These are phyloP conservation scores for Pyrrhosoma nymphula DNA, from an alignment of 2,888 invertebrate genomes.

Conservation along the genomic window DNA sequence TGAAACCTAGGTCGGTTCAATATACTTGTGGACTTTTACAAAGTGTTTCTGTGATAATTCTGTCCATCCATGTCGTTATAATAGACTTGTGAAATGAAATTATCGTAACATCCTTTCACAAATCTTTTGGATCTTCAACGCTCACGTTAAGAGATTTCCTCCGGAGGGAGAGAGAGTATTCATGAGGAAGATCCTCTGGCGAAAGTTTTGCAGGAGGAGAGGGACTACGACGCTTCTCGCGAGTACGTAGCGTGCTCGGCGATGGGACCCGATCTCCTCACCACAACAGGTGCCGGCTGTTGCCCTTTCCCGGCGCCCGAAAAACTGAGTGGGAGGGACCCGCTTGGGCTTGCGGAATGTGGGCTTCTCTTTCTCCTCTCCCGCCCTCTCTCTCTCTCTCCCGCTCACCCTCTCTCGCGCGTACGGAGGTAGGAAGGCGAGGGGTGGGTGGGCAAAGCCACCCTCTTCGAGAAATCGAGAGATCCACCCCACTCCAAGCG, in stretches of 20 bases:
- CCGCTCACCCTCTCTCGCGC: neutral
- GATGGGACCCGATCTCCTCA: neutral
- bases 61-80: too few relatives aligned
- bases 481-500: too few relatives aligned
- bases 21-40: too few relatives aligned
- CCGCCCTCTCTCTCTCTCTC: neutral
- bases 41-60: too few relatives aligned
- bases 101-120: too few relatives aligned
- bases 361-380: neutral
- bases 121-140: too few relatives aligned
- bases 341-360: neutral
- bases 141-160: too few relatives aligned
- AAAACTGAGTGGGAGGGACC: neutral
- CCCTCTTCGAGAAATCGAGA: too few relatives aligned
- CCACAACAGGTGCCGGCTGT: conserved; percentile 6
- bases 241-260: neutral
- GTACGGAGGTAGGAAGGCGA: neutral
- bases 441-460: neutral
- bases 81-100: too few relatives aligned
- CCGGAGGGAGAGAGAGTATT: neutral
- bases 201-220: neutral
- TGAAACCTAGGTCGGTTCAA: too few relatives aligned
- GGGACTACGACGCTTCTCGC: neutral
- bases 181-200: neutral
- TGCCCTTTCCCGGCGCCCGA: neutral